These are phyloP conservation scores for Cirrhinus mrigala DNA, from an alignment of 2,797 vertebrate genomes.

Conservation along the genomic window DNA sequence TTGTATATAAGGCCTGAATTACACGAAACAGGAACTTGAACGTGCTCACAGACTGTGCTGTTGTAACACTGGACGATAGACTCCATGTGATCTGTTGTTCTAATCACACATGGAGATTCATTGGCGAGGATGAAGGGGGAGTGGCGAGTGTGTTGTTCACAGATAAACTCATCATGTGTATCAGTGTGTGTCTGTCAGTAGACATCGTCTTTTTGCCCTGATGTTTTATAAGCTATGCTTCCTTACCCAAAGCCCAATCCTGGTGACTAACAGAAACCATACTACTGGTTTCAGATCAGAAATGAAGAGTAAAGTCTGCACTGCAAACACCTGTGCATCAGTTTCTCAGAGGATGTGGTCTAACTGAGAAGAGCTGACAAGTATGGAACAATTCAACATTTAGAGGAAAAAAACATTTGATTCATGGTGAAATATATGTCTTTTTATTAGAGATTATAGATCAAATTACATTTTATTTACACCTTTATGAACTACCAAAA, in stretches of 20 bases:
- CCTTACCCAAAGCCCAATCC: not conserved
- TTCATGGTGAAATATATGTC: not conserved
- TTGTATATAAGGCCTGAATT: not conserved
- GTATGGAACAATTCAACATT: not conserved
- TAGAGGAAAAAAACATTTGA: not conserved
- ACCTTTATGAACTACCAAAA: not conserved
- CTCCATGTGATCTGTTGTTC: slow-evolving; percentile 31
- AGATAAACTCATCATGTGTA: slow-evolving; percentile 51
- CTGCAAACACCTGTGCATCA: slow-evolving; percentile 34
- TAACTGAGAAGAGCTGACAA: not conserved
- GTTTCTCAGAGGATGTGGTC: slow-evolving; percentile 25
- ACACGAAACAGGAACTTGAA: not conserved
- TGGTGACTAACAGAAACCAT: slow-evolving; percentile 2
- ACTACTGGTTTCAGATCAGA: slow-evolving; percentile 16
- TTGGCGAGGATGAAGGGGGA: slow-evolving; percentile 38
- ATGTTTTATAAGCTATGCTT: slow-evolving; percentile 17
- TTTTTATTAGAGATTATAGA: not conserved
- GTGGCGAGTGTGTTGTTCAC: slow-evolving; percentile 36
- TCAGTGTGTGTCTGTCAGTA: slow-evolving; percentile 18
- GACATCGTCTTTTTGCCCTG: not conserved
- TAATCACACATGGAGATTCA: slow-evolving; percentile 17
- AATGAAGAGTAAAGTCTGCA: not conserved
- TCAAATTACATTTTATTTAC: not conserved
- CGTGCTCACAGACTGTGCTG: not conserved
- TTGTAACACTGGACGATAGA: not conserved